Evolutionary conservation across 2,888 invertebrate genomes (phyloP).

Genomic region (Sphaerophoria taeniata): DNA sequence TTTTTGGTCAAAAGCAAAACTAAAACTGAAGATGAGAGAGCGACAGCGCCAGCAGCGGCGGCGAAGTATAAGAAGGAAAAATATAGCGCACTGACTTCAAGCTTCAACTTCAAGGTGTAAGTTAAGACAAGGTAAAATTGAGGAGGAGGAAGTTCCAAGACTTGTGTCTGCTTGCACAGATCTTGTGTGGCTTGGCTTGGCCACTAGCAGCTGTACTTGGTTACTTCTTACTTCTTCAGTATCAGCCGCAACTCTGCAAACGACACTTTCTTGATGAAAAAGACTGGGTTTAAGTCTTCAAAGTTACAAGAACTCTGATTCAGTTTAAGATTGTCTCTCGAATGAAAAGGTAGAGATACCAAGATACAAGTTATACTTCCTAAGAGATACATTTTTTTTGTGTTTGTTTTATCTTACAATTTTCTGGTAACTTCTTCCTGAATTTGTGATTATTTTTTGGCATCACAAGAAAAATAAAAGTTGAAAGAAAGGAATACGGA

Average conservation of each 20-base stretch:
- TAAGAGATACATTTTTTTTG: slow-evolving; percentile 38
- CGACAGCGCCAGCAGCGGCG: too few species aligned
- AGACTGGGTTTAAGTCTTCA: slow-evolving; percentile 68
- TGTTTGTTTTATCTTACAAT: slow-evolving; percentile 3
- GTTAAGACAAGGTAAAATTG: not conserved
- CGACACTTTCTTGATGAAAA: slow-evolving; percentile 67
- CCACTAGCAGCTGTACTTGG: slow-evolving; percentile 37
- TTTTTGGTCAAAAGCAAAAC: slow-evolving; percentile 30
- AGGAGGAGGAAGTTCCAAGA: not conserved
- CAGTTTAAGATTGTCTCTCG: slow-evolving; percentile 74
- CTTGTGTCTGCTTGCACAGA: slow-evolving; percentile 52
- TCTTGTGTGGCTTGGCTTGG: slow-evolving; percentile 28
- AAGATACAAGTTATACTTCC: slow-evolving; percentile 56
- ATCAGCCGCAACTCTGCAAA: slow-evolving; percentile 5
- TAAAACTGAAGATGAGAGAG: not conserved
- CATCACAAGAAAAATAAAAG: not conserved
- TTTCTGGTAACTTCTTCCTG: slow-evolving; percentile 16
- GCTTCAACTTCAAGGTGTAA: not conserved
- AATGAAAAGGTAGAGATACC: slow-evolving; percentile 68
- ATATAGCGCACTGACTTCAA: slow-evolving; percentile 60
- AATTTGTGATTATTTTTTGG: not conserved
- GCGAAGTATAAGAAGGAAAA: slow-evolving; percentile 32
- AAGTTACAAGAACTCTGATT: slow-evolving; percentile 72
- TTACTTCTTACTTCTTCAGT: slow-evolving; percentile 57
- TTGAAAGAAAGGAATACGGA: slow-evolving; percentile 55